phyloP scores from a whole-genome alignment of 2,888 invertebrate species.

The Xanthorhoe designata region DNA sequence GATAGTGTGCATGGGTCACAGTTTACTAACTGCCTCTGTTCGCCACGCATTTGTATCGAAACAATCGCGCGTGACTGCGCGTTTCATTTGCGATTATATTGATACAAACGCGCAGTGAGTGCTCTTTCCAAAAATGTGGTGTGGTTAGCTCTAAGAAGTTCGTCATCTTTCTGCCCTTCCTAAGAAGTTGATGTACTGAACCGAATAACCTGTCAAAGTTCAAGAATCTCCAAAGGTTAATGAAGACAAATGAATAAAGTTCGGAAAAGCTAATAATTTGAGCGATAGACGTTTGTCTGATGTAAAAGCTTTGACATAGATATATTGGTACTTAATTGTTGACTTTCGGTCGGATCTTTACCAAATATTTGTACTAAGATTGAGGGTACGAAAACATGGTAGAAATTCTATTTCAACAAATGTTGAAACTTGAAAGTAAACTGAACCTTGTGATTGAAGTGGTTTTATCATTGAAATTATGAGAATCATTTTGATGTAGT shows the following conservation, averaged over 20 bases:
- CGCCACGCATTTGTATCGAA: no score
- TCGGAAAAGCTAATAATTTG: constrained; percentile 27
- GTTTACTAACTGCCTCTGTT: no score
- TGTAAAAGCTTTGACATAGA: constrained; percentile 8
- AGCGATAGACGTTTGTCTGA: constrained; percentile 23
- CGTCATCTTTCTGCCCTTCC: no score
- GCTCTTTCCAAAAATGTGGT: no score
- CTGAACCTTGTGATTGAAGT: not conserved
- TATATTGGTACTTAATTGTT: constrained; percentile 18
- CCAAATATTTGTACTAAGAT: constrained; percentile 12
- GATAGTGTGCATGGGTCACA: no score
- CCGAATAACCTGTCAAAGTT: not conserved
- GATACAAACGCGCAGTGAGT: no score
- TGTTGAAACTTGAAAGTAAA: not conserved
- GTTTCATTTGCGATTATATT: no score
- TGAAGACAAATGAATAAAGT: constrained; percentile 42
- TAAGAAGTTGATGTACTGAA: constrained; percentile 13
- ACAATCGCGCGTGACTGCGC: no score
- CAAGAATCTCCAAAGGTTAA: constrained; percentile 37
- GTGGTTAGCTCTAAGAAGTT: no score
- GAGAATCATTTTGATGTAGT: no score
- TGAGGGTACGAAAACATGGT: not conserved
- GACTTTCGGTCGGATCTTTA: constrained; percentile 12
- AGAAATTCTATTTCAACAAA: not conserved
- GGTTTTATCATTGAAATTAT: not conserved